Percentiles rank a stretch among this genome's conserved stretches.
These are phyloP conservation scores for Platorchestia sp. DNA, from an alignment of 1,140 invertebrate species.

Conservation along the genomic window DNA sequence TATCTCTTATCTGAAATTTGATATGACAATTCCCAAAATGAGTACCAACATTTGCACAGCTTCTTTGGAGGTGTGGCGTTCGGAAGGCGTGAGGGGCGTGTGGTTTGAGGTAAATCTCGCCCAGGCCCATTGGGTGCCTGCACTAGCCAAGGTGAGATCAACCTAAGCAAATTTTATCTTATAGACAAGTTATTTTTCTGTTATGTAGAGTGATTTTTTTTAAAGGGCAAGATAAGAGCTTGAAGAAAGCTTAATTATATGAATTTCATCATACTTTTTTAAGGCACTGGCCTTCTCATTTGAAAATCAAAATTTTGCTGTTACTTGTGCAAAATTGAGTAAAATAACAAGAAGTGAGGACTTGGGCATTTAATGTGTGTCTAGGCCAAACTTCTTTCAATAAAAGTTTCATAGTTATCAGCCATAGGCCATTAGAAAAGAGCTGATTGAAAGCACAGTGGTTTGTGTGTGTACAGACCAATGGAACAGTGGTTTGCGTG, in stretches of 20 bases:
- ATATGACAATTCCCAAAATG: background rate
- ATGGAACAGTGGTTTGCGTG: background rate
- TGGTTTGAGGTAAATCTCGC: constrained; percentile 85
- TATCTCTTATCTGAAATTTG: background rate
- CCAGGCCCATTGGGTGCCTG: constrained; percentile 82
- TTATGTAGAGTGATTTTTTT: too few relatives aligned
- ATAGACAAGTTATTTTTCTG: background rate
- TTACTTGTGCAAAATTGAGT: too few relatives aligned
- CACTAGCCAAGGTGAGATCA: constrained; percentile 78
- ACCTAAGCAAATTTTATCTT: background rate
- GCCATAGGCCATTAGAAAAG: background rate
- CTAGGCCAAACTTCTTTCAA: background rate
- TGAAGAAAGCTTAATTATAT: too few relatives aligned
- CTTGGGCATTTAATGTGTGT: too few relatives aligned
- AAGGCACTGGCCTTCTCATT: too few relatives aligned
- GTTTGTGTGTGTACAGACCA: background rate
- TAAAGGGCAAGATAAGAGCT: too few relatives aligned
- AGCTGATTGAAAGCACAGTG: too few relatives aligned
- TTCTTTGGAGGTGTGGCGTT: constrained; percentile 81
- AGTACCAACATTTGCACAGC: constrained; percentile 72
- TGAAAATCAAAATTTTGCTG: too few relatives aligned
- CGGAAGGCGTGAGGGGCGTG: constrained; percentile 79
- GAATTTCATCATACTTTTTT: too few relatives aligned
- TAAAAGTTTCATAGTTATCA: background rate
- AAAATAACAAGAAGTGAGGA: too few relatives aligned